Conservation (phyloP, 64 coral and sea anemone genomes). For the Stylophora pistillata region DNA sequence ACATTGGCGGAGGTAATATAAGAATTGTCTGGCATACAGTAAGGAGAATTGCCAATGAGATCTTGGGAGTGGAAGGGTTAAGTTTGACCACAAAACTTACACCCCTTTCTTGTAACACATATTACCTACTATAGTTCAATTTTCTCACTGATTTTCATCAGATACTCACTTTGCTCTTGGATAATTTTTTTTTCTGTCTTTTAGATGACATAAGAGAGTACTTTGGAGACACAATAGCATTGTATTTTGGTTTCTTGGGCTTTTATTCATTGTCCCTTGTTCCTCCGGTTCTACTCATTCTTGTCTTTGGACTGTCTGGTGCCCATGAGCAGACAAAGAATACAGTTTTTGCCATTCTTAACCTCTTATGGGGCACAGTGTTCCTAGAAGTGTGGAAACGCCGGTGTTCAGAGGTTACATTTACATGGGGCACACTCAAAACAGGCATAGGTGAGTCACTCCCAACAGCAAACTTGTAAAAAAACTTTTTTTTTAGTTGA, state of each 20-base stretch:
- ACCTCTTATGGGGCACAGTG: slow-evolving; percentile 87
- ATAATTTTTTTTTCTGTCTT: not conserved
- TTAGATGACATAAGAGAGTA: slow-evolving; percentile 93
- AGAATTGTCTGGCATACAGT: too few relatives aligned
- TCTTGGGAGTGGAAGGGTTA: too few relatives aligned
- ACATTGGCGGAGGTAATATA: too few relatives aligned
- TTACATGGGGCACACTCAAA: slow-evolving; percentile 89
- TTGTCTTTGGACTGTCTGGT: slow-evolving; percentile 79
- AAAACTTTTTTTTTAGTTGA: too few relatives aligned
- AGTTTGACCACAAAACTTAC: too few relatives aligned
- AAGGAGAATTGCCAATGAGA: too few relatives aligned
- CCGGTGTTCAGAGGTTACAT: slow-evolving; percentile 80
- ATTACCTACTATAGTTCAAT: not conserved
- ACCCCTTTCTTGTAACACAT: too few relatives aligned
- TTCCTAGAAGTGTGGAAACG: slow-evolving; percentile 97
- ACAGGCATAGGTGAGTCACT: slow-evolving; percentile 57
- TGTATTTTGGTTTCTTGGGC: slow-evolving; percentile 96
- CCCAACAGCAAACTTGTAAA: too few relatives aligned
- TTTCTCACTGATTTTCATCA: not conserved
- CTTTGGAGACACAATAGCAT: slow-evolving; percentile 90
- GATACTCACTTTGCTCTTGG: not conserved
- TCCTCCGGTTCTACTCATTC: slow-evolving; percentile 78
- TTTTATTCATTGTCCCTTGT: slow-evolving; percentile 82
- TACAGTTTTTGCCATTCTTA: slow-evolving; percentile 88
- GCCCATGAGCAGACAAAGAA: slow-evolving; percentile 90